Conservation (phyloP, 2,888 invertebrate species). For the Metellina segmentata region DNA sequence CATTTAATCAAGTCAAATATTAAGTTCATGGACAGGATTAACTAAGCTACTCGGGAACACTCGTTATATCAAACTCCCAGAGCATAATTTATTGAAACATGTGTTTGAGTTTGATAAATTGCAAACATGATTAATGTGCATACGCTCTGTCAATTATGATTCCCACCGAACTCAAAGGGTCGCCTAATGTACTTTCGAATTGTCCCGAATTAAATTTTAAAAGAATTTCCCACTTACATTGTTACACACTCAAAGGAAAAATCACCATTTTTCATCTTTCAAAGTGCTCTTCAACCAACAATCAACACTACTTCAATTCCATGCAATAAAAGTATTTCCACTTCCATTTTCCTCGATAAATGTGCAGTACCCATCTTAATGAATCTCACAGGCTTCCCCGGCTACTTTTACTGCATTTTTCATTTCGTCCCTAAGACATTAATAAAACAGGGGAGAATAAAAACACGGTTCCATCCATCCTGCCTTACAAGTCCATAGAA, state of each 20-base stretch:
- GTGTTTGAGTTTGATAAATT: no score
- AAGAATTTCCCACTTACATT: not conserved
- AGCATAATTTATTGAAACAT: no score
- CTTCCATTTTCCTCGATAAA: not conserved
- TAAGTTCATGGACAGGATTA: no score
- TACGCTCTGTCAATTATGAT: no score
- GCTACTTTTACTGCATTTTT: not conserved
- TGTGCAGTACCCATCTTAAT: not conserved
- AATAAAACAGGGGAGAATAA: constrained; percentile 38
- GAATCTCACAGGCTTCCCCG: not conserved
- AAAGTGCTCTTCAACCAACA: not conserved
- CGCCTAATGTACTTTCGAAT: not conserved
- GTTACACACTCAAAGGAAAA: not conserved
- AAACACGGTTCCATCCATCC: not conserved
- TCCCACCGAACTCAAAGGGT: no score
- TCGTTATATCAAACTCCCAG: no score
- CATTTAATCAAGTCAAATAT: no score
- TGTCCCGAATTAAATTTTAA: not conserved
- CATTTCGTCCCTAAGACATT: constrained; percentile 14
- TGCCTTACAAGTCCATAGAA: constrained; percentile 52
- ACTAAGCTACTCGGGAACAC: no score
- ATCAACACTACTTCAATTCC: not conserved
- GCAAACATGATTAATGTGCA: no score
- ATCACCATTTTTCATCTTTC: not conserved
- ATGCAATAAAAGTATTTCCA: not conserved